A percentile compares a stretch with the other conserved stretches of the same genome.
These are phyloP conservation scores for Furnarius figulus DNA, from an alignment of 2,113 vertebrate genomes.

Conservation along the genomic window DNA sequence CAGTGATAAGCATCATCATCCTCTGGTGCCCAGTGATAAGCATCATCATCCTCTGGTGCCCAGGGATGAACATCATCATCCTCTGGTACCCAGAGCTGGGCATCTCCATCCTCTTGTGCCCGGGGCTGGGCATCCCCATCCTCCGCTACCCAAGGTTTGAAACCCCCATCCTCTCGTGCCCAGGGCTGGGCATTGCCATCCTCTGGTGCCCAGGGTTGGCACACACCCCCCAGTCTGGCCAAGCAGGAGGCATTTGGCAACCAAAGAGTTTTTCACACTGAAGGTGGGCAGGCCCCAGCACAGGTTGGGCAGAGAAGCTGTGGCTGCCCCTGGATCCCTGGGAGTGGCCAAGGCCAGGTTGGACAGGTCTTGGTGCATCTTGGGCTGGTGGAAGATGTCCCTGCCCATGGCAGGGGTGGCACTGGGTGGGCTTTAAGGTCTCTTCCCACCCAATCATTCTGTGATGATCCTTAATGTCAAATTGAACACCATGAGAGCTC, in stretches of 20 bases:
- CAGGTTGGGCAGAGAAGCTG: neutral
- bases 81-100: no score
- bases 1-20: neutral
- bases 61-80: no score
- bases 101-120: no score
- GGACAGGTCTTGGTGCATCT: neutral
- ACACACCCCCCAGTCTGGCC: neutral
- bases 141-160: no score
- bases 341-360: neutral
- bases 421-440: neutral
- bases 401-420: neutral
- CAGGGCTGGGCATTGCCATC: no score
- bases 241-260: neutral
- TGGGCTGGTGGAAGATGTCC: accelerated
- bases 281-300: neutral
- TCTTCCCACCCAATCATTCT: neutral
- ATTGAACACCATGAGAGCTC: neutral
- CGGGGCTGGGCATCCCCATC: no score
- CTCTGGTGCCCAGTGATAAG: accelerated
- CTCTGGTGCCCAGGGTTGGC: neutral
- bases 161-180: no score
- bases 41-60: accelerated
- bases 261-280: neutral
- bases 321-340: neutral
- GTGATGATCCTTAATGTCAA: accelerated